Evolutionary conservation across 2,113 vertebrate genomes (phyloP), one percentile per base, ranked within the genome.

Genomic region (Tor tambroides): DNA sequence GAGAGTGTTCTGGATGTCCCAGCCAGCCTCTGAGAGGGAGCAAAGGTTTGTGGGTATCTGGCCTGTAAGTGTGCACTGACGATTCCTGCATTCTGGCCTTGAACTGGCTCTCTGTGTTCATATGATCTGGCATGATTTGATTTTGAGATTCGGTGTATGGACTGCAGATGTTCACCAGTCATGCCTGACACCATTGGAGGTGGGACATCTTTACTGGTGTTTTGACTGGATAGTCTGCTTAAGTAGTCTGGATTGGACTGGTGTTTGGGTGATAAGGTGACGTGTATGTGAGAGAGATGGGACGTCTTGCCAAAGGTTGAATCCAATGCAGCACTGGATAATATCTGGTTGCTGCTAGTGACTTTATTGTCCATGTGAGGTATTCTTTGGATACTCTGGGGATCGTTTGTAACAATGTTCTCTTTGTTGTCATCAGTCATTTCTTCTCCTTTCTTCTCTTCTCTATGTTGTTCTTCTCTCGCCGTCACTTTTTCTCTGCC

Each of bases 221-320:
- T 69, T 10, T 75, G 67, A 78, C 35, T 82, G 21, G 63, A 38
- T 49, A 32, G 6, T 35, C 43, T 71, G 59, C 80, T 65, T 28
- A 32, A 78, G 7, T 65, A 30, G 46, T 83, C 63, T 74, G 65
- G 51, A 41, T 23, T n/a, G 32, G 3, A 51, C 54, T 19, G 71
- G 6, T 80, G 11, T 92, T 94, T 96, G 4, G 95, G 93, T 78
- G 94, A 94, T 43, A 96, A 93, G 19, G 92, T 96, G 85, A 96
- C 92, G 59, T 90, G 96, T 88, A 97, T 89, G 61, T 93, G 94
- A 7, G 96, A 96, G 49, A 97, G 71, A 9, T 91, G 89, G n/a
- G 87, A n/a, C 26, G 30, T 59, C 46, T 76, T 65, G 30, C 1
- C 23, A 14, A 26, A 15, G 11, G 5, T 2, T 26, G 46, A 80